Evolutionary conservation across 2,888 invertebrate genomes (phyloP).

Genomic region (Callosobruchus maculatus): DNA sequence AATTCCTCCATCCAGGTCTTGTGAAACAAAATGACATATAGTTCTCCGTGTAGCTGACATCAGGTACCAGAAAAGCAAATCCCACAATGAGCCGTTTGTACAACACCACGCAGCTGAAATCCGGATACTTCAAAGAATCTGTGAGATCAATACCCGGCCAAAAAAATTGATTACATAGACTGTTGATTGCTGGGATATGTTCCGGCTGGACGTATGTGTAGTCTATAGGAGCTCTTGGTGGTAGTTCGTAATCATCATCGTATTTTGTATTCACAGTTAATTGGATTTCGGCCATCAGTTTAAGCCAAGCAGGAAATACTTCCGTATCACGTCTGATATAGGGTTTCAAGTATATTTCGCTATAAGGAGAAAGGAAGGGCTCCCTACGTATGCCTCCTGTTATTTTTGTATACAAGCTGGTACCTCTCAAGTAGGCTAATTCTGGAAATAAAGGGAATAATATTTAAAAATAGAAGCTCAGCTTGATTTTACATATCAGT

Average conservation of each 20-base stretch:
- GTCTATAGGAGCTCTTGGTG: conserved; percentile 64
- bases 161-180: conserved; percentile 76
- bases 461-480: too few species aligned
- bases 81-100: conserved; percentile 80
- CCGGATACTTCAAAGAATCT: conserved; percentile 86
- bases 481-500: too few species aligned
- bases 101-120: conserved; percentile 84
- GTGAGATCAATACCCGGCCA: conserved; percentile 92
- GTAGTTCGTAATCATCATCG: conserved; percentile 33
- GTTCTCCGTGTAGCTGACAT: conserved; percentile 75
- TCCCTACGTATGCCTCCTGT: conserved; percentile 41
- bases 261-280: conserved; percentile 52
- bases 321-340: conserved; percentile 73
- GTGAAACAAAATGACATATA: conserved; percentile 89
- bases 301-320: conserved; percentile 68
- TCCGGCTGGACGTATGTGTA: conserved; percentile 85
- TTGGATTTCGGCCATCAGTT: conserved; percentile 63
- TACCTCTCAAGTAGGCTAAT: conserved; percentile 31
- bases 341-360: conserved; percentile 72
- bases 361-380: conserved; percentile 65
- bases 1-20: conserved; percentile 81
- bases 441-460: conserved; percentile 21
- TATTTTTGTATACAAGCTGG: conserved; percentile 34
- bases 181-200: conserved; percentile 84
- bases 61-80: conserved; percentile 88